A percentile compares a stretch with the other conserved stretches of the same genome.
Evolutionary conservation across 2,113 vertebrate species (phyloP).

Genomic region (Lophius piscatorius): DNA sequence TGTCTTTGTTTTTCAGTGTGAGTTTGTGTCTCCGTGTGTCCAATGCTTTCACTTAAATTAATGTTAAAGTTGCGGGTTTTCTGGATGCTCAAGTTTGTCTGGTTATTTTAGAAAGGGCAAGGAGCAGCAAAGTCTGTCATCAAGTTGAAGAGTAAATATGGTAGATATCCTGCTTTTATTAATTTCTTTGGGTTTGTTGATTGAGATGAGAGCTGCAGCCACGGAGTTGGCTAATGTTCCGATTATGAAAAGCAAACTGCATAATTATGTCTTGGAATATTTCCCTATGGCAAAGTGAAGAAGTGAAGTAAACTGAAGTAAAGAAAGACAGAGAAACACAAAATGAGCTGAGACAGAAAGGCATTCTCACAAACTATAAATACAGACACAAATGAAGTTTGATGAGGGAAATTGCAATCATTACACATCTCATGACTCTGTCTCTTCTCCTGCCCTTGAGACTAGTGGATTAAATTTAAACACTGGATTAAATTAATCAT

Average conservation of each 20-base stretch:
- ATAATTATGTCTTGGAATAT: conserved; percentile 70
- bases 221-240: conserved; percentile 68
- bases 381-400: conserved; percentile 39
- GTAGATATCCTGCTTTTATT: conserved; percentile 63
- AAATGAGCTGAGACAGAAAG: conserved; percentile 29
- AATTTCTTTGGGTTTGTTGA: conserved; percentile 73
- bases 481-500: conserved; percentile 67
- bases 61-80: conserved; percentile 21
- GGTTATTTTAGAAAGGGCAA: conserved; percentile 18
- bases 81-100: conserved; percentile 21
- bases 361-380: conserved; percentile 35
- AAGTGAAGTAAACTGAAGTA: conserved; percentile 32
- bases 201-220: conserved; percentile 70
- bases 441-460: conserved; percentile 27
- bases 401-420: conserved; percentile 48
- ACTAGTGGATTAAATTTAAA: conserved; percentile 69
- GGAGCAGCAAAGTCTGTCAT: conserved; percentile 40
- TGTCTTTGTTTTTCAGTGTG: conserved; percentile 32
- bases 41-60: not conserved
- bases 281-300: conserved; percentile 59
- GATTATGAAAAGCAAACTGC: conserved; percentile 69
- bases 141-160: conserved; percentile 56
- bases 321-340: conserved; percentile 47
- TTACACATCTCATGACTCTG: conserved; percentile 33
- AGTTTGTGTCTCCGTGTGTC: conserved; percentile 3